Percentiles rank a stretch among this genome's conserved stretches.
These are phyloP conservation scores for Geophilus truncorum DNA, from an alignment of 2,888 invertebrate species.

Conservation along the genomic window DNA sequence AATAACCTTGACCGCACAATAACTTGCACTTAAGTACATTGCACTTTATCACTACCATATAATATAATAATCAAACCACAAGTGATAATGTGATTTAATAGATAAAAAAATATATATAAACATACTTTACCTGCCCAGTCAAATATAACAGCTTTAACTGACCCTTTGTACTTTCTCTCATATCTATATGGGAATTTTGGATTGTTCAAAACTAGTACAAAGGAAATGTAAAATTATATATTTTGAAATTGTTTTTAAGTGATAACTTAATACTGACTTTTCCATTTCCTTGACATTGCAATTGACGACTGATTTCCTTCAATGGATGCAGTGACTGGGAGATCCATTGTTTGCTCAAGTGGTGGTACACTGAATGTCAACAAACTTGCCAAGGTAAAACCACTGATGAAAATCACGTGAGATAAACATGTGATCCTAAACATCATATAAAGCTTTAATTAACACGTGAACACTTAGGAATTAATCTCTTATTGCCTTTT, in stretches of 20 bases:
- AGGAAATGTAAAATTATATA: background rate
- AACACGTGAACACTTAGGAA: background rate
- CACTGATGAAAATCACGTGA: background rate
- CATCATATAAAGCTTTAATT: background rate
- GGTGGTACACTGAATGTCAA: background rate
- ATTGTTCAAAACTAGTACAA: conserved; percentile 11
- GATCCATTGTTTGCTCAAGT: background rate
- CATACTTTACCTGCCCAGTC: conserved; percentile 36
- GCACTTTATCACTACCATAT: no score
- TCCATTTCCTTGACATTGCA: background rate
- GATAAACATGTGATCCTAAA: background rate
- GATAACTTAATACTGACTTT: background rate
- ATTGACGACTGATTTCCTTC: background rate
- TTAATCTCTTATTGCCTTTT: no score
- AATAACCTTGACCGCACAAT: no score
- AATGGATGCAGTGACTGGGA: background rate
- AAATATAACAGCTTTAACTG: conserved; percentile 35
- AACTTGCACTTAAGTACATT: no score
- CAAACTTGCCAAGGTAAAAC: background rate
- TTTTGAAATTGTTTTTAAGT: background rate
- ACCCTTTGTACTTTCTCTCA: conserved; percentile 12
- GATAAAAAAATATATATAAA: background rate
- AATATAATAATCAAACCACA: conserved; percentile 4
- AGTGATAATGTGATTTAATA: background rate
- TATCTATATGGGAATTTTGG: background rate